phyloP scores from a whole-genome alignment of 2,113 vertebrate species.

The Cololabis saira region DNA sequence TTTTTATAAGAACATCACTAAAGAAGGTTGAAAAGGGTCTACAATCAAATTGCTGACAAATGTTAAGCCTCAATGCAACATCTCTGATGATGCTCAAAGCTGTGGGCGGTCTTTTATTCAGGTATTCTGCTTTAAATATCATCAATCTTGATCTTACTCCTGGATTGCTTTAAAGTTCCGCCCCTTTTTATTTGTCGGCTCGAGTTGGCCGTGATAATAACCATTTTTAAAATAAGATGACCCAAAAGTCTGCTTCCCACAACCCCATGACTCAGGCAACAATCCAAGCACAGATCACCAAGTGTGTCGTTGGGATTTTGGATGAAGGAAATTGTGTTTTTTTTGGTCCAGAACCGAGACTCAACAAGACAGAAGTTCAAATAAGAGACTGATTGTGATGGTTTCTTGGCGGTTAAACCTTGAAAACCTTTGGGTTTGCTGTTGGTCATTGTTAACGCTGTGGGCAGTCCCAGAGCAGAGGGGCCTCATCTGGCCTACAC shows the following conservation, averaged over 20 bases:
- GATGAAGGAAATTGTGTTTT: conserved; percentile 18
- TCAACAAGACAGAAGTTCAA: neutral
- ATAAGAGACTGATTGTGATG: conserved; percentile 4
- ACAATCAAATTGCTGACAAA: too few species aligned
- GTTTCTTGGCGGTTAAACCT: too few species aligned
- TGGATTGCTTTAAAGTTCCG: conserved; percentile 25
- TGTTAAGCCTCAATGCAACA: too few species aligned
- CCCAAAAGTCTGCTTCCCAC: conserved; percentile 22
- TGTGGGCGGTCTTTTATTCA: conserved; percentile 1
- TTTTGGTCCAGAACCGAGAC: neutral
- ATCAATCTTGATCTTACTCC: conserved; percentile 22
- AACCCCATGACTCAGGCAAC: conserved; percentile 25
- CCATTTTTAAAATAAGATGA: conserved; percentile 44
- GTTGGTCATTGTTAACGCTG: too few species aligned
- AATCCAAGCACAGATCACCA: conserved; percentile 37
- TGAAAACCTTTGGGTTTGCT: too few species aligned
- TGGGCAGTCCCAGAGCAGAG: too few species aligned
- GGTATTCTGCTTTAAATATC: conserved; percentile 27
- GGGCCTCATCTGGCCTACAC: too few species aligned
- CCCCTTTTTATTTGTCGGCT: conserved; percentile 24
- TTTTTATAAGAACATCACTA: too few species aligned
- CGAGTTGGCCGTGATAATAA: conserved; percentile 36
- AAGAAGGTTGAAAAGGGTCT: too few species aligned
- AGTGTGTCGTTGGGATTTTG: conserved; percentile 32
- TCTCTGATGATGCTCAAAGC: conserved; percentile 3